Conservation (phyloP, 2,888 invertebrate species). For the Axea sp. region DNA sequence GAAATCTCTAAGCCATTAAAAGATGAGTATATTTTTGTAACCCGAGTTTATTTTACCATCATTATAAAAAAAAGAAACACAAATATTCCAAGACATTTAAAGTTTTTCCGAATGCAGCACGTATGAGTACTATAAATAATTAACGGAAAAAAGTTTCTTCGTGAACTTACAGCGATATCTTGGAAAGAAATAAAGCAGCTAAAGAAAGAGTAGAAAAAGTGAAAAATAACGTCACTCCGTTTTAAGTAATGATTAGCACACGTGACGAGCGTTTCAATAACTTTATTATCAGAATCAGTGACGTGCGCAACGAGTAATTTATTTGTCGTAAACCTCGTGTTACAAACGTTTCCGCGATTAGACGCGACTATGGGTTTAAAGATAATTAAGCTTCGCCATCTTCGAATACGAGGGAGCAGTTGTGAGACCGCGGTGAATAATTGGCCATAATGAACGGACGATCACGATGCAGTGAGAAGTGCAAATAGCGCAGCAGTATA, state of each 20-base stretch:
- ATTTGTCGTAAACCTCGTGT: slow-evolving; percentile 50
- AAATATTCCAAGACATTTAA: slow-evolving; percentile 32
- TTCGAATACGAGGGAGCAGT: slow-evolving; percentile 56
- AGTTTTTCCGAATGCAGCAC: slow-evolving; percentile 1
- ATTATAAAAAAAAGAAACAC: slow-evolving; percentile 42
- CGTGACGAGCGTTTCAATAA: slow-evolving; percentile 34
- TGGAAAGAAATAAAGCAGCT: neutral
- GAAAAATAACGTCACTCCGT: neutral
- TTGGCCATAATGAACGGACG: slow-evolving; percentile 67
- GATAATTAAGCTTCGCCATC: slow-evolving; percentile 63
- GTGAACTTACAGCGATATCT: neutral
- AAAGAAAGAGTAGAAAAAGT: neutral
- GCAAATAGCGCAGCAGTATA: slow-evolving; percentile 13
- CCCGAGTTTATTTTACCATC: slow-evolving; percentile 40
- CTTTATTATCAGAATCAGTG: slow-evolving; percentile 54
- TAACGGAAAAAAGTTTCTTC: slow-evolving; percentile 15
- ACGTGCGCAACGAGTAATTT: slow-evolving; percentile 38
- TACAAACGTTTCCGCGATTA: slow-evolving; percentile 1
- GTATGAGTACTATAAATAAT: no score
- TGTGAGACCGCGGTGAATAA: slow-evolving; percentile 66
- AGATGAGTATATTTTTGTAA: slow-evolving; percentile 42
- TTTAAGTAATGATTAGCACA: slow-evolving; percentile 16
- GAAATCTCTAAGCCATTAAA: slow-evolving; percentile 1
- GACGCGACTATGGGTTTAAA: slow-evolving; percentile 33
- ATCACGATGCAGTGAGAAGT: slow-evolving; percentile 21